These are phyloP conservation scores for Tragelaphus buxtoni DNA, from an alignment of 2,113 vertebrate species.

Conservation along the genomic window DNA sequence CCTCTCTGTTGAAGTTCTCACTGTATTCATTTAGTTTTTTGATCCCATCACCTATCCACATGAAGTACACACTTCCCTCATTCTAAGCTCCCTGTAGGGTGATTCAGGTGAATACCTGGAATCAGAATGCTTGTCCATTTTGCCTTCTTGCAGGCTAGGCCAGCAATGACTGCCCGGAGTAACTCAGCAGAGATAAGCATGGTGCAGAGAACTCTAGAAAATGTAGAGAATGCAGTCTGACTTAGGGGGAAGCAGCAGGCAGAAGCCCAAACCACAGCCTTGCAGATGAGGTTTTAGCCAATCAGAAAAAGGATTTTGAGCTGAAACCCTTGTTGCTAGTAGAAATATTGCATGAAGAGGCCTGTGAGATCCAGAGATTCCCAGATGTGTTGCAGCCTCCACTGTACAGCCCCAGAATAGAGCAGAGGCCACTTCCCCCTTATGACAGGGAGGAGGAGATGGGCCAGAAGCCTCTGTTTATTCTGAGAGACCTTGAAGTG, in stretches of 20 bases:
- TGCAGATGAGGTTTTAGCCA: neutral
- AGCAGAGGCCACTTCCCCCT: accelerated
- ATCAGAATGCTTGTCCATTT: neutral
- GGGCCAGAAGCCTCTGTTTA: neutral
- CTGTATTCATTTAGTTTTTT: neutral
- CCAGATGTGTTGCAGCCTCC: accelerated
- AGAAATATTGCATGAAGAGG: neutral
- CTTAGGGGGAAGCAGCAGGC: neutral
- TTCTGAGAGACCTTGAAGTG: neutral
- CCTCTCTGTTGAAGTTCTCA: neutral
- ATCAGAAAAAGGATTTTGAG: neutral
- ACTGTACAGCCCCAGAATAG: neutral
- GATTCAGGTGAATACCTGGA: accelerated
- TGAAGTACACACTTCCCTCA: neutral
- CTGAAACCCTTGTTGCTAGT: neutral
- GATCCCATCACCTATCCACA: accelerated
- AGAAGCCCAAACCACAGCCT: neutral
- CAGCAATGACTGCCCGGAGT: too few species aligned
- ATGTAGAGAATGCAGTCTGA: neutral
- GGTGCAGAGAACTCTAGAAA: neutral
- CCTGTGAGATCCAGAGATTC: neutral
- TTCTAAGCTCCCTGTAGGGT: neutral
- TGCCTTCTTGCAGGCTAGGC: neutral
- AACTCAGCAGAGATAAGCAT: accelerated
- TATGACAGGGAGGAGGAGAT: accelerated